phyloP scores from a whole-genome alignment of 2,888 invertebrate species.

The Chloroclysta siterata region DNA sequence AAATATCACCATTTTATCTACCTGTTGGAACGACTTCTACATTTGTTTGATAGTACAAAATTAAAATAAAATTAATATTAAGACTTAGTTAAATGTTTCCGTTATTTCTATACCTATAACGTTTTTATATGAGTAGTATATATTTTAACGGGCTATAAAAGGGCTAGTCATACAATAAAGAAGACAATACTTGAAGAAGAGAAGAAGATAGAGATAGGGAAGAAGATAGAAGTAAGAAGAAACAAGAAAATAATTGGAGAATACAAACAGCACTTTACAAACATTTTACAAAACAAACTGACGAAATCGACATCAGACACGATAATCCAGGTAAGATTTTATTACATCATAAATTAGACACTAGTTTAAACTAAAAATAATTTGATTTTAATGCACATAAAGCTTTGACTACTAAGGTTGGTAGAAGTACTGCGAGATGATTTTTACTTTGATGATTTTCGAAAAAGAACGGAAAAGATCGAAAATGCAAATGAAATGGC shows the following conservation, averaged over 20 bases:
- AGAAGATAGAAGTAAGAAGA: slow-evolving; percentile 44
- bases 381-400: neutral
- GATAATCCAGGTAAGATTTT: slow-evolving; percentile 33
- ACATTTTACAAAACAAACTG: slow-evolving; percentile 43
- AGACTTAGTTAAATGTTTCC: slow-evolving; percentile 80
- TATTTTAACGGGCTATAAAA: slow-evolving; percentile 74
- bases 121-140: slow-evolving; percentile 78
- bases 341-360: neutral
- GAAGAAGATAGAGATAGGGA: slow-evolving; percentile 50
- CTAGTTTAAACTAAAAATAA: no score
- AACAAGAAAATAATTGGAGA: slow-evolving; percentile 28
- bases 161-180: slow-evolving; percentile 64
- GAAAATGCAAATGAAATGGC: slow-evolving; percentile 11
- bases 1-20: slow-evolving; percentile 77
- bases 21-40: slow-evolving; percentile 80
- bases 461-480: neutral
- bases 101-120: slow-evolving; percentile 82
- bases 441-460: neutral
- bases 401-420: neutral
- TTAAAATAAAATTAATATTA: slow-evolving; percentile 82
- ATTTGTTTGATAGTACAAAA: slow-evolving; percentile 85
- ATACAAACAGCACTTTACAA: slow-evolving; percentile 27
- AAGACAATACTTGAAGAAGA: slow-evolving; percentile 63
- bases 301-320: slow-evolving; percentile 37
- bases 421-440: neutral